Percentiles rank a stretch among this genome's conserved stretches.
These are phyloP conservation scores for Agapostemon virescens DNA, from an alignment of 2,888 invertebrate genomes.

Conservation along the genomic window DNA sequence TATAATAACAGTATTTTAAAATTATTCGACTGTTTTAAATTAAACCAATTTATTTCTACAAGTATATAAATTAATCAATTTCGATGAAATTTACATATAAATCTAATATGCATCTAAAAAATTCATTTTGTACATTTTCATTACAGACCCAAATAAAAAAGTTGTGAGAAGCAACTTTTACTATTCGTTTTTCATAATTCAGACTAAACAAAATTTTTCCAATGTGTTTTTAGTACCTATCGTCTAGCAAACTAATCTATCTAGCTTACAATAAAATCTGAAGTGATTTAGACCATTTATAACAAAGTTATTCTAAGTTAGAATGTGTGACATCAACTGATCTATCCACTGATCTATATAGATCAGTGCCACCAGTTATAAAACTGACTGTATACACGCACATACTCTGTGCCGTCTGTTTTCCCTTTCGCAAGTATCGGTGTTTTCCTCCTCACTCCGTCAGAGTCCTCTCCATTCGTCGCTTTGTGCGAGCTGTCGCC, in stretches of 20 bases:
- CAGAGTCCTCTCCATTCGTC: constrained; percentile 53
- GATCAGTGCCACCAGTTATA: neutral
- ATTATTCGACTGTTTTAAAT: no score
- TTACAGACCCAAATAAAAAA: neutral
- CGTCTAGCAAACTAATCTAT: neutral
- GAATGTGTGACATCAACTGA: no score
- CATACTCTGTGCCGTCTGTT: constrained; percentile 16
- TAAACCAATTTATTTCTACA: no score
- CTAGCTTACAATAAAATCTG: neutral
- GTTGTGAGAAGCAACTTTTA: neutral
- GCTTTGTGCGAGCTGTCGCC: constrained; percentile 46
- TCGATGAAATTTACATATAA: no score
- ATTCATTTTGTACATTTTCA: neutral
- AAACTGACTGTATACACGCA: neutral
- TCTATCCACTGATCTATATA: no score
- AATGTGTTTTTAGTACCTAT: neutral
- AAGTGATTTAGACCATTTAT: neutral
- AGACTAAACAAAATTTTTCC: neutral
- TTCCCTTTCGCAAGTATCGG: constrained; percentile 28
- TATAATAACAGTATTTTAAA: no score
- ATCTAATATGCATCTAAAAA: neutral
- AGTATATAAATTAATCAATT: no score
- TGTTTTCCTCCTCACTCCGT: constrained; percentile 28
- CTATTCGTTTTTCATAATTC: neutral
- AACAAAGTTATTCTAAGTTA: neutral